phyloP scores from a whole-genome alignment of 2,888 invertebrate genomes.

The Pseudeuparius sepicola region DNA sequence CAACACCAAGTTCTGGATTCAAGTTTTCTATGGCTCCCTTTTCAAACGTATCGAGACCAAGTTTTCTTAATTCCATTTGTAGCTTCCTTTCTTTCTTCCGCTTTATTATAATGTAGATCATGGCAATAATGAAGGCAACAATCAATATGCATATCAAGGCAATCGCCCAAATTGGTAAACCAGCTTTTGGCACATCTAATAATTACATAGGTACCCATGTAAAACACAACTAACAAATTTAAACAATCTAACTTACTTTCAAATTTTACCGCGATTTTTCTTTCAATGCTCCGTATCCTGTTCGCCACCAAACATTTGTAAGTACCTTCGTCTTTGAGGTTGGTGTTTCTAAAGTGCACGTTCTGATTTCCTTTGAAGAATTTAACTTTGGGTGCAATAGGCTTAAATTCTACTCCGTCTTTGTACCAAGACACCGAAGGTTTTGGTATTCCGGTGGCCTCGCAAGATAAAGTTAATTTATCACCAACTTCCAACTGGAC shows the following conservation, averaged over 20 bases:
- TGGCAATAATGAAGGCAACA: conserved; percentile 37
- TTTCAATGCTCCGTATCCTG: conserved; percentile 40
- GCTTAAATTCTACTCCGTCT: too few relatives aligned
- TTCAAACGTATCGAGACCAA: conserved; percentile 67
- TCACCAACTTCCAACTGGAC: too few relatives aligned
- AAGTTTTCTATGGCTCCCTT: conserved; percentile 69
- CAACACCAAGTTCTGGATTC: conserved; percentile 80
- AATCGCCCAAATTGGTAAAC: too few relatives aligned
- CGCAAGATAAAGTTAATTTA: conserved; percentile 49
- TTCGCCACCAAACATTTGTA: conserved; percentile 49
- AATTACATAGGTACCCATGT: too few relatives aligned
- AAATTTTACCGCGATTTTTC: conserved; percentile 26
- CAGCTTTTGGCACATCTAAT: too few relatives aligned
- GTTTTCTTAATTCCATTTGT: conserved; percentile 56
- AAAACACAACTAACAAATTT: too few relatives aligned
- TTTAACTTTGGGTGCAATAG: too few relatives aligned
- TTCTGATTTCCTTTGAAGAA: too few relatives aligned
- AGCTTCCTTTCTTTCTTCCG: conserved; percentile 45
- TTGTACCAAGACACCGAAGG: conserved; percentile 61
- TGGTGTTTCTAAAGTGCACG: conserved; percentile 45
- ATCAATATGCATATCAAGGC: too few relatives aligned
- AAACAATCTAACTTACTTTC: conserved; percentile 26
- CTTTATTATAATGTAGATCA: conserved; percentile 41
- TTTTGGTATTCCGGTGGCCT: conserved; percentile 49
- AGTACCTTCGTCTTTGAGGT: conserved; percentile 48